A percentile compares a stretch with the other conserved stretches of the same genome.
These are phyloP conservation scores for Ia io DNA, from an alignment of 2,113 vertebrate species.

Conservation along the genomic window DNA sequence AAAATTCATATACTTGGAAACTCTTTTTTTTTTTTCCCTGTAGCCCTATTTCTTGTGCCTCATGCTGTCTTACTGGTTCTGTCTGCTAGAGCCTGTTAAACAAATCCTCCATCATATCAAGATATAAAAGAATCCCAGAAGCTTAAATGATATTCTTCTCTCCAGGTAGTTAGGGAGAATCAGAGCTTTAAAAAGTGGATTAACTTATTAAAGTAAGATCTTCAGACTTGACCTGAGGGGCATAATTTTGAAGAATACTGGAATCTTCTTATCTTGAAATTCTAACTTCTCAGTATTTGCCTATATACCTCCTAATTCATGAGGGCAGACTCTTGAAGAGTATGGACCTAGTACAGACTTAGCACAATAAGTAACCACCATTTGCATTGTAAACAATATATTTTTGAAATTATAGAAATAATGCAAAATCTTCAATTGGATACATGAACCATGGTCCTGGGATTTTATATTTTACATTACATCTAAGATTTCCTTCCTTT, in stretches of 20 bases:
- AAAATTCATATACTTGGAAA: not conserved
- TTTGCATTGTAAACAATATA: not conserved
- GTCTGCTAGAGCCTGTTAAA: not conserved
- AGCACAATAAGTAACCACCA: not conserved
- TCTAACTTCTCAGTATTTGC: not conserved
- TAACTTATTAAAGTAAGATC: not conserved
- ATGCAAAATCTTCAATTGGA: not conserved
- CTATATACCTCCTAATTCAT: not conserved
- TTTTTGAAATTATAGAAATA: not conserved
- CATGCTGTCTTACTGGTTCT: not conserved
- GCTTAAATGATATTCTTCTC: not conserved
- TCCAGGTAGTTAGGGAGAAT: not conserved
- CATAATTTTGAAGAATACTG: not conserved
- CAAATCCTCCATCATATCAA: not conserved
- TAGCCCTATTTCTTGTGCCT: not conserved
- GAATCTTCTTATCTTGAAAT: not conserved
- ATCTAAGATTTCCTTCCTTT: not conserved
- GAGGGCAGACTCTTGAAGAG: not conserved
- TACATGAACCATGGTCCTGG: rapidly evolving
- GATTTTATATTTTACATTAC: not conserved
- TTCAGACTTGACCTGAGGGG: not conserved
- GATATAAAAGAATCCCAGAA: not conserved
- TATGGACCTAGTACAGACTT: not conserved
- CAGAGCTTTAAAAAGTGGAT: not conserved
- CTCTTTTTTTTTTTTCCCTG: not conserved